These are phyloP conservation scores for Radopholus similis DNA, from an alignment of 1,140 invertebrate species.

Conservation along the genomic window DNA sequence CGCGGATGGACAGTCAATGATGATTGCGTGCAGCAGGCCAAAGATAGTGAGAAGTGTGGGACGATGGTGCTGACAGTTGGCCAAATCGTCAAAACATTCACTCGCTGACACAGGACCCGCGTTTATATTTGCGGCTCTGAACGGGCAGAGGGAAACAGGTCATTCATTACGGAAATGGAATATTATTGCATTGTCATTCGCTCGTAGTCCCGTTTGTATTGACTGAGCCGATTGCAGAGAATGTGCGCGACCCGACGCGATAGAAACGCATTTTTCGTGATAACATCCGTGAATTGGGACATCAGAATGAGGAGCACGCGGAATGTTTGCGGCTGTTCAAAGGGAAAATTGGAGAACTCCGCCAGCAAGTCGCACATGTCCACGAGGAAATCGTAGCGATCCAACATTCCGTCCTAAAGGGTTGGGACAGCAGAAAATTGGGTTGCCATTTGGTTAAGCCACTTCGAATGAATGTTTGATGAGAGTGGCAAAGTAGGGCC, in stretches of 20 bases:
- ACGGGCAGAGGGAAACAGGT: background rate
- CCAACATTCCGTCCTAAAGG: conserved; percentile 45
- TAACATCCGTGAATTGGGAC: conserved; percentile 39
- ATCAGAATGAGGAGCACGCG: conserved; percentile 40
- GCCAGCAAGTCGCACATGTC: conserved; percentile 40
- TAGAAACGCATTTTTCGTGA: conserved; percentile 45
- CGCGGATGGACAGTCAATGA: conserved; percentile 46
- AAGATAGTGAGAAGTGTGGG: conserved; percentile 34
- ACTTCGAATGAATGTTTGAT: conserved; percentile 52
- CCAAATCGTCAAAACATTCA: conserved; percentile 39
- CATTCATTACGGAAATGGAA: background rate
- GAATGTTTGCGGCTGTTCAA: conserved; percentile 47
- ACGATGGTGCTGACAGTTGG: conserved; percentile 44
- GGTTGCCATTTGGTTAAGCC: conserved; percentile 3
- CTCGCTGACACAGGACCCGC: conserved; percentile 1
- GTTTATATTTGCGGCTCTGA: conserved; percentile 3
- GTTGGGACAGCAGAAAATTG: background rate
- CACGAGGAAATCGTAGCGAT: conserved; percentile 46
- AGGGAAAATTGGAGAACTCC: conserved; percentile 41
- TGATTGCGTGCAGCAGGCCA: conserved; percentile 42
- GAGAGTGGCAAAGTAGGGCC: conserved; percentile 42
- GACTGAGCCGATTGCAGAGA: conserved; percentile 25
- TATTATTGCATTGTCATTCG: conserved; percentile 26
- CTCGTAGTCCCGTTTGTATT: conserved; percentile 41
- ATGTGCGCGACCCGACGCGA: conserved; percentile 36